These are phyloP conservation scores for Grammomys surdaster DNA, from an alignment of 2,113 vertebrate species.

Conservation along the genomic window DNA sequence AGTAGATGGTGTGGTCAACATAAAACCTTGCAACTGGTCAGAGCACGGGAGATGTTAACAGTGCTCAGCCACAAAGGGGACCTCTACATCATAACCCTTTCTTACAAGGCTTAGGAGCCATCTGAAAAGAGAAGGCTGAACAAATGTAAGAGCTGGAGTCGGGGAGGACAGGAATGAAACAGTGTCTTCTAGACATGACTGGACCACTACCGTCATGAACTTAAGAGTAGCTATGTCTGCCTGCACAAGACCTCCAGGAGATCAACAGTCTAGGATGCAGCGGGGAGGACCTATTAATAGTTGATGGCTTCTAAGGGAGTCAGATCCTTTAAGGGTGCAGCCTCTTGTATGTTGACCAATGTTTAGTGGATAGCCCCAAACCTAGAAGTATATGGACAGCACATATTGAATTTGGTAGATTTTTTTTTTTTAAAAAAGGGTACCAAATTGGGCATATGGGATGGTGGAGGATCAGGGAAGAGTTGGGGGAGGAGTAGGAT, in stretches of 20 bases:
- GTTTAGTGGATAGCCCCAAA: not conserved
- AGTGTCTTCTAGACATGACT: not conserved
- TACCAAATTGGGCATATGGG: not conserved
- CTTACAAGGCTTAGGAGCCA: not conserved
- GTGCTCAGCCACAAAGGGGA: not conserved
- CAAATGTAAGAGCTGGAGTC: not conserved
- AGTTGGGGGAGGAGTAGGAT: not conserved
- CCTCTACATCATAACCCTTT: not conserved
- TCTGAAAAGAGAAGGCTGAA: not conserved
- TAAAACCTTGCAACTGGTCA: not conserved
- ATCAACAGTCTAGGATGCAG: not conserved
- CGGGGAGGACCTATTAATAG: not conserved
- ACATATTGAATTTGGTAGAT: not conserved
- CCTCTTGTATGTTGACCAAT: not conserved
- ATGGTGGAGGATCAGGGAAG: not conserved
- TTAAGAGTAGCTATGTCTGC: too few species aligned
- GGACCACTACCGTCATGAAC: too few species aligned
- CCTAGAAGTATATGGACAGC: not conserved
- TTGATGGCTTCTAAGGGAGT: not conserved
- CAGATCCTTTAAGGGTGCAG: not conserved
- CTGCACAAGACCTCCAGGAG: not conserved
- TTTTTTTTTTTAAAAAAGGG: not conserved
- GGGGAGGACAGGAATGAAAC: not conserved
- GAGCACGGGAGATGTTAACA: not conserved
- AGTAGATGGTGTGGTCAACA: not conserved